Conservation (phyloP, 2,888 invertebrate genomes). For the Cataglyphis altisquamis region DNA sequence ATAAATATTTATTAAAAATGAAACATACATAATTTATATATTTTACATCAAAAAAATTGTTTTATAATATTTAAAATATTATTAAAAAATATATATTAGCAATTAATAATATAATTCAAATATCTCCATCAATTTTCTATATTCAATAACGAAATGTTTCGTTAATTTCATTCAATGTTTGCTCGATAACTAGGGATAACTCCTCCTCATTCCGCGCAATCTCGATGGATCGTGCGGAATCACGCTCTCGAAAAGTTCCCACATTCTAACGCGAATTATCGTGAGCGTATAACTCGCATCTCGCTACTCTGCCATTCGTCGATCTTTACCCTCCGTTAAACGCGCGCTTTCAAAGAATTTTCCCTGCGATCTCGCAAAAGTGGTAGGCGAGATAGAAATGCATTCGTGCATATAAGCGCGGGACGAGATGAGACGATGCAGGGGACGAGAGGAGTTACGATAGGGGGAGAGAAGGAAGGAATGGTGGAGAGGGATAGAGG, state of each 20-base stretch:
- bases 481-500: not conserved
- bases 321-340: conserved; percentile 55
- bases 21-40: not conserved
- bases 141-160: not conserved
- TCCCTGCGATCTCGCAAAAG: conserved; percentile 38
- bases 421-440: not conserved
- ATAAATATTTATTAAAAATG: not conserved
- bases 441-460: conserved; percentile 14
- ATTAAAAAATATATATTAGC: not conserved
- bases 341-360: conserved; percentile 49
- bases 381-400: conserved; percentile 59
- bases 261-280: conserved; percentile 75
- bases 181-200: conserved; percentile 2
- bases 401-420: conserved; percentile 36
- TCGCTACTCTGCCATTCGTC: conserved; percentile 72
- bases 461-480: not conserved
- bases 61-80: not conserved
- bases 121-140: not conserved
- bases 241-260: conserved; percentile 73
- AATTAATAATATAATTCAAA: not conserved
- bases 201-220: conserved; percentile 9
- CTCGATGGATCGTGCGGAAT: conserved; percentile 15
- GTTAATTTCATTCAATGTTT: not conserved
- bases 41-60: not conserved
- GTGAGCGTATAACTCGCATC: conserved; percentile 72